A percentile compares a stretch with the other conserved stretches of the same genome.
phyloP scores from a whole-genome alignment of 2,797 vertebrate genomes.

The Harpagifer antarcticus region DNA sequence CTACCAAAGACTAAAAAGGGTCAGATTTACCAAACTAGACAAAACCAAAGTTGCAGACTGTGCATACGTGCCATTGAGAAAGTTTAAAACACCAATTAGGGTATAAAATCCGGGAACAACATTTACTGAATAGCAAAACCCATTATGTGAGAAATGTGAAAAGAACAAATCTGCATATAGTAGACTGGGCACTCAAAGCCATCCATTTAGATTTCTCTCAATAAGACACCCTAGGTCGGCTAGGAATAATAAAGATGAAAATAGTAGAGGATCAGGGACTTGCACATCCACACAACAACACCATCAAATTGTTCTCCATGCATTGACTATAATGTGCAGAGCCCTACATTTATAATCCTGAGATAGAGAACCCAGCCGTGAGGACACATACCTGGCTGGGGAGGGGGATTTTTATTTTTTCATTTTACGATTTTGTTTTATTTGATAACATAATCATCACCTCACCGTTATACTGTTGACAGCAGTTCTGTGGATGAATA shows the following conservation, averaged over 20 bases:
- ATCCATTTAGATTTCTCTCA: background rate
- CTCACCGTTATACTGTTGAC: conserved; percentile 7
- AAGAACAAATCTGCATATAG: background rate
- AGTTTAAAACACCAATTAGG: background rate
- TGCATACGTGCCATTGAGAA: background rate
- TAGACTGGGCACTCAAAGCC: background rate
- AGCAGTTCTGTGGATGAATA: conserved; percentile 27
- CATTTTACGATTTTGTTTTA: background rate
- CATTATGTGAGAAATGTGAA: background rate
- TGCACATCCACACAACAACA: conserved; percentile 1
- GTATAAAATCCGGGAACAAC: background rate
- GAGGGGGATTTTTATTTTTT: background rate
- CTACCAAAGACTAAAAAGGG: background rate
- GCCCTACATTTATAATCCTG: background rate
- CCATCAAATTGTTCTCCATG: conserved; percentile 7
- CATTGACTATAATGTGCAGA: background rate
- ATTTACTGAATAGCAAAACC: background rate
- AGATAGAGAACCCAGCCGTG: background rate
- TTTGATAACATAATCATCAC: conserved; percentile 16
- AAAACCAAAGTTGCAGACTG: background rate
- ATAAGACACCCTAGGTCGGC: background rate
- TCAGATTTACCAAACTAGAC: background rate
- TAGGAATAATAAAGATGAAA: background rate
- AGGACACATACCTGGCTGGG: background rate
- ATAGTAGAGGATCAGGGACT: conserved; percentile 3